Conservation (phyloP, 2,113 vertebrate genomes). For the Tachycineta bicolor region DNA sequence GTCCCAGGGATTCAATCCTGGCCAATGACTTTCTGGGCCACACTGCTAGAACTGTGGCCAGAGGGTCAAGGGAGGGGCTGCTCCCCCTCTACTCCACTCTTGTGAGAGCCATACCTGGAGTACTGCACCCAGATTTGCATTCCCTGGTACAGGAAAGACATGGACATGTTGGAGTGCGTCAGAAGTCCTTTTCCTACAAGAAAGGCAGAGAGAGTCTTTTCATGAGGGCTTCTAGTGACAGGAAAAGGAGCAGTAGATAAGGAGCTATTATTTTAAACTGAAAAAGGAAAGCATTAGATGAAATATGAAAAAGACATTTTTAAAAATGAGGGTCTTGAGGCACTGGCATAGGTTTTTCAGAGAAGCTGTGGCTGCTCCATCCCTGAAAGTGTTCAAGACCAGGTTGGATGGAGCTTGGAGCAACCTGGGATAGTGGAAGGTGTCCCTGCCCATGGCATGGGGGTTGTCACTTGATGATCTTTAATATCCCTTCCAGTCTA, state of each 20-base stretch:
- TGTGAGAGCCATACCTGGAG: accelerated
- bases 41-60: neutral
- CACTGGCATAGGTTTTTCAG: neutral
- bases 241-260: neutral
- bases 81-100: accelerated
- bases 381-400: neutral
- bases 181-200: neutral
- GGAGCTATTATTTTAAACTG: neutral
- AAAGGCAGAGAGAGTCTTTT: neutral
- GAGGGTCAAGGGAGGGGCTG: neutral
- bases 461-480: accelerated
- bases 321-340: accelerated
- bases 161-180: neutral
- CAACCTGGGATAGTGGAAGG: neutral
- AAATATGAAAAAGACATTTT: neutral
- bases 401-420: neutral
- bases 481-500: neutral
- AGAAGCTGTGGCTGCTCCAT: neutral
- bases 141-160: neutral
- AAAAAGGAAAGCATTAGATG: neutral
- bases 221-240: neutral
- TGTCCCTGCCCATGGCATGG: accelerated
- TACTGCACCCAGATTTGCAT: neutral
- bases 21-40: accelerated
- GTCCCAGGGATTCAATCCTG: neutral